Percentiles rank a stretch among this genome's conserved stretches.
Conservation (phyloP, 2,797 vertebrate genomes). For the Enteromius thamalakanensis region DNA sequence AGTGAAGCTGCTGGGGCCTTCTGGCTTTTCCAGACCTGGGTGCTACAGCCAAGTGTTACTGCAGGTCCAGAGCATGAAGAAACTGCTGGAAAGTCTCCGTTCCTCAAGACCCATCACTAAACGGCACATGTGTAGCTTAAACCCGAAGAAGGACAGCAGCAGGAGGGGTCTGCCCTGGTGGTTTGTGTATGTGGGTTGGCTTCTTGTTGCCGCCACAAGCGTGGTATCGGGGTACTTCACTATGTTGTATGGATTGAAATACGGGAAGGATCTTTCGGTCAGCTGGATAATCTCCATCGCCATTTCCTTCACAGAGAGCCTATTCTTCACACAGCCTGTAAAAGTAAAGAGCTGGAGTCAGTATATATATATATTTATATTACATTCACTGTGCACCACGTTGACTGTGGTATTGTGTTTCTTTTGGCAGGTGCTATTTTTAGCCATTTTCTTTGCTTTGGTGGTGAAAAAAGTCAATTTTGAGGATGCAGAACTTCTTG, state of each 20-base stretch:
- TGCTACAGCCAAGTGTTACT: constrained; percentile 81
- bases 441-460: constrained; percentile 93
- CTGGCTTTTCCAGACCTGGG: constrained; percentile 77
- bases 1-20: constrained; percentile 81
- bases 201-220: constrained; percentile 85
- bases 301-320: constrained; percentile 92
- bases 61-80: constrained; percentile 87
- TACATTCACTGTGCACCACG: too few relatives aligned
- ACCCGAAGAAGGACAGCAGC: constrained; percentile 62
- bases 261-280: constrained; percentile 88
- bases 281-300: constrained; percentile 94
- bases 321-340: constrained; percentile 92
- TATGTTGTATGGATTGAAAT: constrained; percentile 93
- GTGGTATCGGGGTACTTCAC: constrained; percentile 90
- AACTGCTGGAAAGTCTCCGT: constrained; percentile 73
- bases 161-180: constrained; percentile 88
- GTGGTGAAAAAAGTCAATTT: constrained; percentile 89
- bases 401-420: neutral
- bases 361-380: neutral
- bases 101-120: constrained; percentile 66
- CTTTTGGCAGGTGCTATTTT: constrained; percentile 85
- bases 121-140: constrained; percentile 64
- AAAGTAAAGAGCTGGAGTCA: constrained; percentile 79
- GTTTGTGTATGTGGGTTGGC: constrained; percentile 91
- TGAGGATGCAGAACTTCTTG: constrained; percentile 80